These are phyloP conservation scores for Acanthiza pusilla DNA, from an alignment of 2,797 vertebrate genomes.

Conservation along the genomic window DNA sequence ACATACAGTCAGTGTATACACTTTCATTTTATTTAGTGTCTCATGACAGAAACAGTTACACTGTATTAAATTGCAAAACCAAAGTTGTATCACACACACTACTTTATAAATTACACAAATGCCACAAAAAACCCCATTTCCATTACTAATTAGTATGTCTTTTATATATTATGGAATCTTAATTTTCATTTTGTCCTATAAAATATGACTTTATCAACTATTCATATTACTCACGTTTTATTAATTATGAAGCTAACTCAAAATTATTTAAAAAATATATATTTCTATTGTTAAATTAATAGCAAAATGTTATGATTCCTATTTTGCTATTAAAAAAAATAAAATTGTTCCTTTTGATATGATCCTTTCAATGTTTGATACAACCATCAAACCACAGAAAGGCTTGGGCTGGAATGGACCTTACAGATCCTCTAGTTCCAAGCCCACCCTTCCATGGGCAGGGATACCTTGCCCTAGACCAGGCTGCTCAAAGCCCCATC, in stretches of 20 bases:
- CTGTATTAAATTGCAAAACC: not conserved
- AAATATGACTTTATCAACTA: constrained; percentile 30
- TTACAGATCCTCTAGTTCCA: not conserved
- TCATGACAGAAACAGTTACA: not conserved
- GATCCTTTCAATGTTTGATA: not conserved
- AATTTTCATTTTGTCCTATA: constrained; percentile 32
- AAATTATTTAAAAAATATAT: not conserved
- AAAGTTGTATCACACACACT: not conserved
- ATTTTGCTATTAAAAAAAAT: constrained; percentile 41
- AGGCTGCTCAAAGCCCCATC: not conserved
- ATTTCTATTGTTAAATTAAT: not conserved
- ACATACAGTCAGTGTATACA: not conserved
- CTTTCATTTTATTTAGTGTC: not conserved
- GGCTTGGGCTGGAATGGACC: not conserved
- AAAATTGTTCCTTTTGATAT: not conserved
- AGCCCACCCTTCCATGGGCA: not conserved
- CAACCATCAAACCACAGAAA: not conserved
- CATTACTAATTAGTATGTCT: constrained; percentile 8
- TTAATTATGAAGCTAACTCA: constrained; percentile 21
- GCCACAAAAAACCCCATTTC: not conserved
- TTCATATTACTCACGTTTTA: not conserved
- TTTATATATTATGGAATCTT: not conserved
- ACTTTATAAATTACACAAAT: not conserved
- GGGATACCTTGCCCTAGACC: not conserved
- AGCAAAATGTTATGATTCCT: constrained; percentile 14